These are phyloP conservation scores for Orchestes rusci DNA, from an alignment of 2,888 invertebrate species.

Conservation along the genomic window DNA sequence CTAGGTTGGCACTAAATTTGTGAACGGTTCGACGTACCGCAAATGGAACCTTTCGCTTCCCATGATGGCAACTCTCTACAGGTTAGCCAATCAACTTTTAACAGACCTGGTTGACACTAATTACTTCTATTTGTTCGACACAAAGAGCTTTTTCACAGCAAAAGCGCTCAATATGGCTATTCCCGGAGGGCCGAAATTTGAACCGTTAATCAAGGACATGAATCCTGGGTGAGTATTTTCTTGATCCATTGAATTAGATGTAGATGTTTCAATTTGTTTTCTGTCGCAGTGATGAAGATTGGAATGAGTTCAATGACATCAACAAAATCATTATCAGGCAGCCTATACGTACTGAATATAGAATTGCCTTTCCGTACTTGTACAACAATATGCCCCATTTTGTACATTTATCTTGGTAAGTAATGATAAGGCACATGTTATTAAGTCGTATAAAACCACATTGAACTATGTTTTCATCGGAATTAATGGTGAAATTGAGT, in stretches of 20 bases:
- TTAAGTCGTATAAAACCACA: slow-evolving; percentile 21
- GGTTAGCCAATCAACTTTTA: slow-evolving; percentile 93
- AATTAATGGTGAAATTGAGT: slow-evolving; percentile 44
- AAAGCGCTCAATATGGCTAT: slow-evolving; percentile 99
- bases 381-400: slow-evolving; percentile 99
- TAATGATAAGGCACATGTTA: slow-evolving; percentile 23
- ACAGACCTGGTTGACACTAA: slow-evolving; percentile 98
- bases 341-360: slow-evolving; percentile 96
- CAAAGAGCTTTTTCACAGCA: slow-evolving; percentile 99
- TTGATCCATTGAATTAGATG: not conserved
- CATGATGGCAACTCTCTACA: slow-evolving; percentile 95
- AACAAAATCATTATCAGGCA: slow-evolving; percentile 99
- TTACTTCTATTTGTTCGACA: slow-evolving; percentile 98
- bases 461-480: slow-evolving; percentile 41
- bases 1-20: slow-evolving; percentile 65
- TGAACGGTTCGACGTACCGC: slow-evolving; percentile 96
- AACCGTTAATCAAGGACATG: slow-evolving; percentile 96
- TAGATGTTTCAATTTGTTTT: slow-evolving; percentile 8
- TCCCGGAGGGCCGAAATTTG: slow-evolving; percentile 99
- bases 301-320: slow-evolving; percentile 99
- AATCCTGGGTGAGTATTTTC: slow-evolving; percentile 68
- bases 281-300: slow-evolving; percentile 86
- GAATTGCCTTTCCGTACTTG: slow-evolving; percentile 98
- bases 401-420: slow-evolving; percentile 96
- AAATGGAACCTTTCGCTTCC: slow-evolving; percentile 94